Conservation (phyloP, 2,888 invertebrate genomes). For the Proisotoma minuta region DNA sequence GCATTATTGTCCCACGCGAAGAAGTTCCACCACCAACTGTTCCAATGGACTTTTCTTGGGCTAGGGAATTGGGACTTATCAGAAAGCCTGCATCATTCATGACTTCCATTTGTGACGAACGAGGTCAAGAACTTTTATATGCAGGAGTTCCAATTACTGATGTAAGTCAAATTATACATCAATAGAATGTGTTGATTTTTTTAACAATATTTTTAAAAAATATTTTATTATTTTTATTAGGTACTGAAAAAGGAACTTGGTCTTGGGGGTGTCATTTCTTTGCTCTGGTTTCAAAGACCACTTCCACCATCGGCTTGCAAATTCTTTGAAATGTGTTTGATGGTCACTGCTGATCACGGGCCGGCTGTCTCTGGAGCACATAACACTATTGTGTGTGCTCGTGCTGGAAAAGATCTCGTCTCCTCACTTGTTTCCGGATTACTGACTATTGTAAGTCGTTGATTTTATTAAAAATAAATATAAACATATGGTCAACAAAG, state of each 20-base stretch:
- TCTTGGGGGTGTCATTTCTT: slow-evolving; percentile 92
- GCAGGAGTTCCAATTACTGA: slow-evolving; percentile 80
- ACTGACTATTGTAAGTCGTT: slow-evolving; percentile 80
- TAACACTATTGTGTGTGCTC: slow-evolving; percentile 95
- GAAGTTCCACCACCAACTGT: slow-evolving; percentile 97
- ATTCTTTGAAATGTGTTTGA: slow-evolving; percentile 97
- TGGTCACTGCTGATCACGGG: slow-evolving; percentile 98
- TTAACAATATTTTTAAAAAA: slow-evolving; percentile 1
- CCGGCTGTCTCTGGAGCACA: slow-evolving; percentile 98
- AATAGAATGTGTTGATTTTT: slow-evolving; percentile 1
- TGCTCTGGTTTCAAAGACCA: slow-evolving; percentile 97
- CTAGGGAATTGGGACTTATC: slow-evolving; percentile 93
- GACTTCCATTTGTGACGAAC: slow-evolving; percentile 98
- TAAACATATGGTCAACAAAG: not conserved
- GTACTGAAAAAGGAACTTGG: slow-evolving; percentile 92
- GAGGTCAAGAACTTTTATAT: slow-evolving; percentile 93
- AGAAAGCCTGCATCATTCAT: slow-evolving; percentile 98
- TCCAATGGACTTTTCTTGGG: slow-evolving; percentile 99
- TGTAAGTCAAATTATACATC: slow-evolving; percentile 48
- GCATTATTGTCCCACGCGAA: slow-evolving; percentile 76
- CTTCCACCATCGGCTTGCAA: slow-evolving; percentile 89
- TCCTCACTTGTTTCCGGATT: slow-evolving; percentile 93
- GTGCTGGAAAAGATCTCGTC: slow-evolving; percentile 95
- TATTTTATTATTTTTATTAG: slow-evolving; percentile 45
- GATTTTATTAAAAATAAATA: not conserved